Base-by-base conservation (phyloP, 2,888 invertebrate genomes). In the Trissolcus brochymenae region DNA sequence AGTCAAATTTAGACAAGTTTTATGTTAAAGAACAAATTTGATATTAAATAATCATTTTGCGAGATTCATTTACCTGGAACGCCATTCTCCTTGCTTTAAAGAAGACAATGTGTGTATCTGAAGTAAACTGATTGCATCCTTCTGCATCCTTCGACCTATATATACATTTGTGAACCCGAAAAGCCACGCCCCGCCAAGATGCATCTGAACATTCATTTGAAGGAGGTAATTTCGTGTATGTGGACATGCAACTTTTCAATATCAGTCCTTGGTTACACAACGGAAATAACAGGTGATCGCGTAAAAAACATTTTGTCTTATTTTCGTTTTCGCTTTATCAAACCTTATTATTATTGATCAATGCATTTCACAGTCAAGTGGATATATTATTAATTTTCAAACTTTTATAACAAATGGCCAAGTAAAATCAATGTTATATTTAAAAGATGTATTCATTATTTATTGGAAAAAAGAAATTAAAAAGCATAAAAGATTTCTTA, bases 231-330 rank as follows among this genome's bases (percentile, higher is more conserved):
- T 74, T 59, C 54, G 75, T 59, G 19, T 57, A 75, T 64, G 75
- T 68, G 75, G 67, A 74, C 74, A 74, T 74, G 67, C 74, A 74
- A 74, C 74, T 74, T 74, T 74, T 74, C 74, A 74, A 67, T 74
- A 74, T 67, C 67, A 67, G 74, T 67, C 74, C 74, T 74, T 74
- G 74, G 67, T 74, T 74, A 74, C 74, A 74, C 74, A 74, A 74
- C 74, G 74, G 62, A 74, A 74, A 67, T 51, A 66, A 61, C 55
- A 60, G 66, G 73, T 73, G 61, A 61, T 29, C 60, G 59, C 64
- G 25, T 50, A 40, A 61, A 51, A 35, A 56, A 46, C 46, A 0
- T 46, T 40, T 17, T 35, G 1, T 11, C 35, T 40, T 25, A 19
- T 68, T 16, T 60, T 35, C 43, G 53, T 59, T n/a, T 40, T 49